These are phyloP conservation scores for Pitta sordida DNA, from an alignment of 2,113 vertebrate genomes.

Conservation along the genomic window DNA sequence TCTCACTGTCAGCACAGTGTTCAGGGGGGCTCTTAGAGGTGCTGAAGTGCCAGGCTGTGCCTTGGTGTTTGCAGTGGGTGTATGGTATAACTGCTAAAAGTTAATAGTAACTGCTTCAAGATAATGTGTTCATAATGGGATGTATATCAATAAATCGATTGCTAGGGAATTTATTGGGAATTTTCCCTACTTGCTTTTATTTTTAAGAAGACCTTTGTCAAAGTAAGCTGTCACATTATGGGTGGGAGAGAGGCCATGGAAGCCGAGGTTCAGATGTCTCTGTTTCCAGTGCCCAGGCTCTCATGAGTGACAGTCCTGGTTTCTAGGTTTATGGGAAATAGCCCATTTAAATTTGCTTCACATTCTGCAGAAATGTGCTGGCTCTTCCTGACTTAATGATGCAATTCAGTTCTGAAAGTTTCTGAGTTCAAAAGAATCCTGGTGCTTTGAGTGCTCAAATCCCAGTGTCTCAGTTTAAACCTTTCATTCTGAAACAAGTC, in stretches of 20 bases:
- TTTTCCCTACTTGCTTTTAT: neutral
- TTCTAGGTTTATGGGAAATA: neutral
- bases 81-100: neutral
- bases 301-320: accelerated
- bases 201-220: neutral
- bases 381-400: neutral
- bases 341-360: accelerated
- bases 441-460: neutral
- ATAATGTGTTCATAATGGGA: neutral
- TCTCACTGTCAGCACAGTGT: neutral
- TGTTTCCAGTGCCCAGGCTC: neutral
- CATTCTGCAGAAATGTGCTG: neutral
- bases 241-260: neutral
- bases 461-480: neutral
- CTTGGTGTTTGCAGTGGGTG: neutral
- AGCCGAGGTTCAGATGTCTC: neutral
- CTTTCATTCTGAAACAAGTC: neutral
- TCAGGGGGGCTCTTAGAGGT: neutral
- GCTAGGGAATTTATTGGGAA: neutral
- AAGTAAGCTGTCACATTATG: neutral
- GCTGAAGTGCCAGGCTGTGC: neutral
- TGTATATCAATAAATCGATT: neutral
- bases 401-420: neutral
- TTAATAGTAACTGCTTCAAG: no score
- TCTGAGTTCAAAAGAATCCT: neutral